Base-by-base conservation (phyloP, 1,140 invertebrate species). In the Mamestra configurata region DNA sequence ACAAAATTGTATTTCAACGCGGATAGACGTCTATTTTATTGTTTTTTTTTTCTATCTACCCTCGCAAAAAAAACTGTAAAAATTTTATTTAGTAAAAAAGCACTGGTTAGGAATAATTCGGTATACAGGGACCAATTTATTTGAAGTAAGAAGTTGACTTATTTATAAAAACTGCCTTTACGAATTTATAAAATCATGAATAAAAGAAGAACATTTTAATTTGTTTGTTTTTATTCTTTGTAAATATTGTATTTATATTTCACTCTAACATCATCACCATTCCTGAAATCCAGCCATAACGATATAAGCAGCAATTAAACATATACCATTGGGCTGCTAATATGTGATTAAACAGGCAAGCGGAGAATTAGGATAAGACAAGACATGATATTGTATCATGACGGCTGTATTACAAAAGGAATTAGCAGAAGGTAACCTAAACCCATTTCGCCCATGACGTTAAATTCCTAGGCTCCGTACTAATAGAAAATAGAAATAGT, bases 101-200 rank as follows among this genome's bases (percentile, higher is more conserved):
- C 15, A 71, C 13, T 71, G 46, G 31, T 71, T 71, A 71, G 46
- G 13, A 51, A 43, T 71, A 53, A 71, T 71, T 71, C n/a, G 68
- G 68, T 53, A 27, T 53, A 71, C 68, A 71, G 68, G 68, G 68
- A 71, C 7, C 11, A 27, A 71, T 71, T 18, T 64, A 57, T 64
- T 43, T 68, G 24, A 71, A 53, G 6, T 71, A 53, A 53, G 37
- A 71, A 71, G 1, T 22, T 4, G 20, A 77, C 40, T 77, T 70
- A 37, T 18, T 49, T 75, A 64, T 37, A 40, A 57, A 53, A 78
- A 83, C 84, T 82, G 80, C 80, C 82, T 68, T 49, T 10, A 82
- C 82, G 84, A 85, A 85, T 85, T 85, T 83, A 71, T 71, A 11
- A 51, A 15, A 71, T 18, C 68, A 70, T 18, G 15, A 71, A 31